Conservation (phyloP, 2,797 vertebrate genomes). For the Megaceryle alcyon region DNA sequence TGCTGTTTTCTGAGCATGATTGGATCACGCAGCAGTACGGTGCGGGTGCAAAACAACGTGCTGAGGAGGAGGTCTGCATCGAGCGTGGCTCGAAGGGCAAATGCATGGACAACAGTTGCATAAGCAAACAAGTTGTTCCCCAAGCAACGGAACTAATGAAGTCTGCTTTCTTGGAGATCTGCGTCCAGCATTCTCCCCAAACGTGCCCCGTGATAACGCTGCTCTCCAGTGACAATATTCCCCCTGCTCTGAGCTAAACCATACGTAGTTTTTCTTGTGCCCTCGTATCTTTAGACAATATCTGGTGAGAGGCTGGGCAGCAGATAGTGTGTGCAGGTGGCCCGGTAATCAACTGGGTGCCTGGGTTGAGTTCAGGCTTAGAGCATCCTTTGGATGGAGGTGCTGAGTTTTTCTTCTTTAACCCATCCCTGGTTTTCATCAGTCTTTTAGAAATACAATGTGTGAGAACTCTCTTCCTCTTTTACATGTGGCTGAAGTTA, state of each 20-base stretch:
- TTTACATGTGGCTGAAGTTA: not conserved
- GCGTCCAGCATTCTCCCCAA: not conserved
- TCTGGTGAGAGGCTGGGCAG: not conserved
- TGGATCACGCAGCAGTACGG: not conserved
- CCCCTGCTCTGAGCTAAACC: not conserved
- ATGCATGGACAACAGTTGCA: not conserved
- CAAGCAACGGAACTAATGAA: not conserved
- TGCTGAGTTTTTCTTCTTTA: not conserved
- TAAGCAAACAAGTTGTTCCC: slow-evolving; percentile 45
- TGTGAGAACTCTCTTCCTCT: not conserved
- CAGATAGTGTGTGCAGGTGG: rapidly evolving
- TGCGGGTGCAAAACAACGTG: rapidly evolving
- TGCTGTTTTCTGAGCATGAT: rapidly evolving
- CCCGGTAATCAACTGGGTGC: not conserved
- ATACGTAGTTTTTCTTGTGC: rapidly evolving
- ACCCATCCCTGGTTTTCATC: not conserved
- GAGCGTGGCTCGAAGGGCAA: not conserved
- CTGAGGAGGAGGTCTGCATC: not conserved
- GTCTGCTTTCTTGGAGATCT: not conserved
- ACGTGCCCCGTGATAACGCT: not conserved
- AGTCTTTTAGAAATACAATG: not conserved
- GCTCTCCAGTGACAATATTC: not conserved
- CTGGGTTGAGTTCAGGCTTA: not conserved
- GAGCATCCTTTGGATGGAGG: not conserved
- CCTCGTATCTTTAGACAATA: rapidly evolving